Percentiles rank a stretch among this genome's conserved stretches.
Conservation (phyloP, 2,888 invertebrate genomes). For the Idaea dimidiata region DNA sequence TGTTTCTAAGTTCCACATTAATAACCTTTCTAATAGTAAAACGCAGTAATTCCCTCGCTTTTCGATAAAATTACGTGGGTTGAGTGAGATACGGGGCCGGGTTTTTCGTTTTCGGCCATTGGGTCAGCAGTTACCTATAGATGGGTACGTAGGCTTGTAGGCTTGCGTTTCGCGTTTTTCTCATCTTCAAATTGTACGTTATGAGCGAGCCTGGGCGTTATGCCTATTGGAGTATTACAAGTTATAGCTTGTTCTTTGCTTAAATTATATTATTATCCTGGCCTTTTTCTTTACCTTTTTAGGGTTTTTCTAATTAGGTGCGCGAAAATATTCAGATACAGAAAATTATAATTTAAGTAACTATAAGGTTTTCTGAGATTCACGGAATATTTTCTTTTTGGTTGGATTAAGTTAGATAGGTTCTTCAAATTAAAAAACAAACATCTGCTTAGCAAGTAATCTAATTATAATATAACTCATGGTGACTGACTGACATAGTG, state of each 20-base stretch:
- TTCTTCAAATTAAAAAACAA: no score
- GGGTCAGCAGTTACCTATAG: neutral
- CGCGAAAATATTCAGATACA: neutral
- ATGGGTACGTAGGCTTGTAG: neutral
- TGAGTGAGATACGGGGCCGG: neutral
- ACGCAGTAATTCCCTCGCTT: slow-evolving; percentile 1
- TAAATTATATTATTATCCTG: neutral
- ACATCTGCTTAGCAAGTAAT: no score
- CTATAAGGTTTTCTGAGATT: neutral
- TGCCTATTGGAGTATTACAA: slow-evolving; percentile 1
- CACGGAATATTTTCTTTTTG: no score
- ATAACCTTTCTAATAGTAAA: slow-evolving; percentile 1
- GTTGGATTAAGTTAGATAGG: no score
- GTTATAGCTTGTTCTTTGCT: neutral
- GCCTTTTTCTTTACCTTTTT: neutral
- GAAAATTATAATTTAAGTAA: neutral
- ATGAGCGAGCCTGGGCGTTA: neutral
- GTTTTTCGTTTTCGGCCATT: neutral
- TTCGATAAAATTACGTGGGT: neutral
- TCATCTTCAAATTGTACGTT: neutral
- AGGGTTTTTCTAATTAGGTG: neutral
- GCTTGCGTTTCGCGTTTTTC: neutral
- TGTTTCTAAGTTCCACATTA: neutral
- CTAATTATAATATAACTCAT: no score
- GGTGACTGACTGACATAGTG: no score